phyloP scores from a whole-genome alignment of 2,797 vertebrate species.

The Parotocinclus haroldoi region DNA sequence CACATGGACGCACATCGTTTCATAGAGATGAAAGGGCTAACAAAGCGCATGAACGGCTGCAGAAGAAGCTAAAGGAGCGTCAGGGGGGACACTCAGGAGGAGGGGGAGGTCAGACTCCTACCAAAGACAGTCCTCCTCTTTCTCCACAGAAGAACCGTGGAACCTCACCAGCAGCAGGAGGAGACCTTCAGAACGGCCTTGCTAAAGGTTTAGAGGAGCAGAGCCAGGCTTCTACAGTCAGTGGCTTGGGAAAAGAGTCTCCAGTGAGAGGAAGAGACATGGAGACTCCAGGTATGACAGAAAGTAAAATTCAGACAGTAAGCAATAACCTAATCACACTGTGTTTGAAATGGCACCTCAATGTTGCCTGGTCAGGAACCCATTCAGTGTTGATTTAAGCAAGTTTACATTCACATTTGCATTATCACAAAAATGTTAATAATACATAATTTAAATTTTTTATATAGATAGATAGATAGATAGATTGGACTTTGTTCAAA shows the following conservation, averaged over 20 bases:
- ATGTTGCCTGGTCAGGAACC: too few relatives aligned
- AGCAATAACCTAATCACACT: too few relatives aligned
- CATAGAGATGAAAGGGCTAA: conserved; percentile 89
- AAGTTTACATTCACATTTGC: too few relatives aligned
- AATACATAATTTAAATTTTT: too few relatives aligned
- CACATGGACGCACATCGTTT: conserved; percentile 84
- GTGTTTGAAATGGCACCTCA: too few relatives aligned
- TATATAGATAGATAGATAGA: too few relatives aligned
- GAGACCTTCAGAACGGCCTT: conserved; percentile 81
- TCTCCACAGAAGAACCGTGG: conserved; percentile 85
- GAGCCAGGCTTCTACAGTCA: conserved; percentile 66
- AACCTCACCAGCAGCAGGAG: conserved; percentile 63
- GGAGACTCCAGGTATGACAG: conserved; percentile 82
- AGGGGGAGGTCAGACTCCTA: conserved; percentile 70
- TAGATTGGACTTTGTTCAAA: too few relatives aligned
- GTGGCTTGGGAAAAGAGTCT: conserved; percentile 68
- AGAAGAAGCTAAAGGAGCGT: conserved; percentile 94
- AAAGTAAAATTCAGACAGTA: too few relatives aligned
- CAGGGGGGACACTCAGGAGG: conserved; percentile 75
- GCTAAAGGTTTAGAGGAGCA: conserved; percentile 67
- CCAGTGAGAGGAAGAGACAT: conserved; percentile 66
- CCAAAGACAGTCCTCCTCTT: conserved; percentile 88
- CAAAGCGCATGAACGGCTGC: conserved; percentile 92
- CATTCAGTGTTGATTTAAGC: too few relatives aligned
- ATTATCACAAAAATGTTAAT: too few relatives aligned